Percentiles rank a stretch among this genome's conserved stretches.
Conservation (phyloP, 1,140 invertebrate species). For the Neodiprion lecontei region DNA sequence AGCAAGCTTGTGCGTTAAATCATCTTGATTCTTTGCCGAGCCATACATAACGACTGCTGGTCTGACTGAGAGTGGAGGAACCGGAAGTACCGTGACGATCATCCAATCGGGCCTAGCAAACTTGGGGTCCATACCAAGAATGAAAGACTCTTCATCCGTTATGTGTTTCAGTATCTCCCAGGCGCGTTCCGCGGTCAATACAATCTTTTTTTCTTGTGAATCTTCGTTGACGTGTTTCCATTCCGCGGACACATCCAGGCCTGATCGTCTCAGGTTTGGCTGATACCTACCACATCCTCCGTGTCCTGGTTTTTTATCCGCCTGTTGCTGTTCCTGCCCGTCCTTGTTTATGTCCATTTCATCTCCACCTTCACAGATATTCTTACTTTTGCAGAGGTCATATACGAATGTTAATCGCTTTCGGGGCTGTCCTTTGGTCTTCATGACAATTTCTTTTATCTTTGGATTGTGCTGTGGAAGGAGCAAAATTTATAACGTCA, state of each 20-base stretch:
- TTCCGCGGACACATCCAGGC: slow-evolving; percentile 92
- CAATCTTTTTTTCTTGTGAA: slow-evolving; percentile 94
- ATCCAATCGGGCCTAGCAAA: slow-evolving; percentile 99
- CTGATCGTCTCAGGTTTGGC: slow-evolving; percentile 87
- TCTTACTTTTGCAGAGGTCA: slow-evolving; percentile 97
- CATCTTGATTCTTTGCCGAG: slow-evolving; percentile 97
- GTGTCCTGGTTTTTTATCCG: slow-evolving; percentile 81
- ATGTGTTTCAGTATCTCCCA: slow-evolving; percentile 98
- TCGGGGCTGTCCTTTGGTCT: slow-evolving; percentile 95
- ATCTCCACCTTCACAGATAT: slow-evolving; percentile 98
- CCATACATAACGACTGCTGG: slow-evolving; percentile 99
- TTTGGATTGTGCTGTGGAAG: slow-evolving; percentile 85
- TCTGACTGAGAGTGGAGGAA: slow-evolving; percentile 91
- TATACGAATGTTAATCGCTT: slow-evolving; percentile 96
- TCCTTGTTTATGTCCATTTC: slow-evolving; percentile 93
- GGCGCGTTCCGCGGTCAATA: slow-evolving; percentile 91
- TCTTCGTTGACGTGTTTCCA: slow-evolving; percentile 99
- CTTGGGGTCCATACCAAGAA: slow-evolving; percentile 95
- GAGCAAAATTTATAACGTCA: slow-evolving; percentile 23
- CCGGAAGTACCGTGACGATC: slow-evolving; percentile 96
- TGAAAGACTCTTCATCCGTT: slow-evolving; percentile 95
- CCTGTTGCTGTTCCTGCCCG: slow-evolving; percentile 60
- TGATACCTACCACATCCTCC: slow-evolving; percentile 98
- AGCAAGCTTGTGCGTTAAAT: slow-evolving; percentile 98
- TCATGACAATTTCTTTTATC: slow-evolving; percentile 96